These are phyloP conservation scores for Luperina testacea DNA, from an alignment of 2,888 invertebrate genomes.

Conservation along the genomic window DNA sequence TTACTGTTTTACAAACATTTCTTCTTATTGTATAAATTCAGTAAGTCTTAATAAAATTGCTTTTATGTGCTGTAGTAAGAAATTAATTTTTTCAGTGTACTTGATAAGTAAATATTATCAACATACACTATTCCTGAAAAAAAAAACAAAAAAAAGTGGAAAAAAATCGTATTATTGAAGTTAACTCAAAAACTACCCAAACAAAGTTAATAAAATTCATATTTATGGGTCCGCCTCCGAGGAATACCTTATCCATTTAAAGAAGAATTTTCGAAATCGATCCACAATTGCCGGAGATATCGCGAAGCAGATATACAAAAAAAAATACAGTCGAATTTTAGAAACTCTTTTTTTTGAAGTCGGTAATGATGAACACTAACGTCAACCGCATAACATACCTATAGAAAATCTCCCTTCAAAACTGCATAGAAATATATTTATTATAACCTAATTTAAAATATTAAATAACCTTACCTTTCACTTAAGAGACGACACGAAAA, in stretches of 20 bases:
- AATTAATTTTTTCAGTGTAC: no score
- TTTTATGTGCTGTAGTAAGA: no score
- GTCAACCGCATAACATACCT: no score
- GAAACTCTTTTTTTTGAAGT: no score
- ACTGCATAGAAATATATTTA: neutral
- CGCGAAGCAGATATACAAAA: neutral
- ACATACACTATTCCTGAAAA: no score
- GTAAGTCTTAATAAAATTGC: no score
- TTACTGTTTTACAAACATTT: no score
- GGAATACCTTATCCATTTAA: neutral
- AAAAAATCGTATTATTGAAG: neutral
- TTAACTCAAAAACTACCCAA: neutral
- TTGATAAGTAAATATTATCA: no score
- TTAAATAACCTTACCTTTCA: slow-evolving; percentile 26
- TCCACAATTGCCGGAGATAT: neutral
- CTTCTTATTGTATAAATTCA: no score
- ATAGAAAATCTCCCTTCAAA: neutral
- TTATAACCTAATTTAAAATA: neutral
- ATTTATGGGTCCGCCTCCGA: no score
- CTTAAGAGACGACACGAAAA: neutral
- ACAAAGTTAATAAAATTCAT: neutral
- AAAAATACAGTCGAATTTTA: no score
- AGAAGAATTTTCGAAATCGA: neutral
- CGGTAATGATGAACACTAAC: neutral
- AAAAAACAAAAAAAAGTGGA: neutral